Evolutionary conservation across 2,888 invertebrate species (phyloP).

Genomic region (Limnephilus lunatus): DNA sequence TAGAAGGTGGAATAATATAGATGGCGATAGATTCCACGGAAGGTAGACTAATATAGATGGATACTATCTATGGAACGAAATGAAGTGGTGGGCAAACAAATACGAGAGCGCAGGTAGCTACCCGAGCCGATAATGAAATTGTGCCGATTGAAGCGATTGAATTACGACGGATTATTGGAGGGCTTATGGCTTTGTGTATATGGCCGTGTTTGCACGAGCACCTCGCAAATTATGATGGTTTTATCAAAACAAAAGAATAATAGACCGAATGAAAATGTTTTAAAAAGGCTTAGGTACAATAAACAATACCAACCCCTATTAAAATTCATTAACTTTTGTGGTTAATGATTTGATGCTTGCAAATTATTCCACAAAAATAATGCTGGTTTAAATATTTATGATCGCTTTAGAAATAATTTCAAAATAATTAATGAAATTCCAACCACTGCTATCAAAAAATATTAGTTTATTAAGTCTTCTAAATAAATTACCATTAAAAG

Average conservation of each 20-base stretch:
- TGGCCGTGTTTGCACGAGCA: slow-evolving; percentile 17
- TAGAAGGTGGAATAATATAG: not conserved
- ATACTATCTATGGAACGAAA: slow-evolving; percentile 30
- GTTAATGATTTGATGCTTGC: not conserved
- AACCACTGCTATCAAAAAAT: no score
- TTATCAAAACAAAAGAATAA: not conserved
- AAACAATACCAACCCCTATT: not conserved
- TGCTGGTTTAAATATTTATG: not conserved
- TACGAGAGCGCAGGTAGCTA: slow-evolving; percentile 27
- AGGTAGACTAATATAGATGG: not conserved
- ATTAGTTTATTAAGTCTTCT: no score
- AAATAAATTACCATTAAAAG: no score
- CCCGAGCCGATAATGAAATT: slow-evolving; percentile 57
- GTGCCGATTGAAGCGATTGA: slow-evolving; percentile 59
- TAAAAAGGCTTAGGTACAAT: not conserved
- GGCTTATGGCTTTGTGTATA: slow-evolving; percentile 22
- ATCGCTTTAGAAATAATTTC: not conserved
- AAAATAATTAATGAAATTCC: no score
- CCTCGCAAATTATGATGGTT: slow-evolving; percentile 1
- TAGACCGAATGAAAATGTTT: not conserved
- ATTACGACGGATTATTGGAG: slow-evolving; percentile 57
- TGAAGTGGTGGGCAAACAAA: slow-evolving; percentile 32
- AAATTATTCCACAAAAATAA: not conserved
- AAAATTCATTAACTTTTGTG: not conserved
- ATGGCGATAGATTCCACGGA: slow-evolving; percentile 6